Conservation (phyloP, 2,797 vertebrate species). For the Novumbra hubbsi region DNA sequence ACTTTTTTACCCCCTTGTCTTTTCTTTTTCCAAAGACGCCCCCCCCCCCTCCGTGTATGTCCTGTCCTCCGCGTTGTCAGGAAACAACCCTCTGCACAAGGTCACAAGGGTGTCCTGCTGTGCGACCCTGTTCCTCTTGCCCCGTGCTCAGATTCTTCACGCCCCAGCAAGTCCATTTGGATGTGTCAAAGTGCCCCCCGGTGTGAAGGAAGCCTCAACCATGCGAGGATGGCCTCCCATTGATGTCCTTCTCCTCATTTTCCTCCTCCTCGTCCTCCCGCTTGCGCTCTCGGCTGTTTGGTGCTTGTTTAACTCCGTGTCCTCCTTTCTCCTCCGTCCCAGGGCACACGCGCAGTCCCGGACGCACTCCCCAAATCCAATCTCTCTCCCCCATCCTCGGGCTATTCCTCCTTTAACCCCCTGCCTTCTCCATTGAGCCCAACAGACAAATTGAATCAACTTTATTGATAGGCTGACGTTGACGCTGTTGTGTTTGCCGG, state of each 20-base stretch:
- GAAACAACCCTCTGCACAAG: not conserved
- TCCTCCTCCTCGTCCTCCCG: constrained; percentile 6
- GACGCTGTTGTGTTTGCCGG: constrained; percentile 11
- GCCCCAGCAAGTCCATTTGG: constrained; percentile 9
- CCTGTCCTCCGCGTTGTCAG: not conserved
- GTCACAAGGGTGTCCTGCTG: not conserved
- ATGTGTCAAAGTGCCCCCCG: not conserved
- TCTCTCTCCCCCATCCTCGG: constrained; percentile 14
- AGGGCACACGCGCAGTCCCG: no score
- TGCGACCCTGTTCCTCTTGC: not conserved
- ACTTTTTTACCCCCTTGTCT: not conserved
- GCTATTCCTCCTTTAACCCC: constrained; percentile 20
- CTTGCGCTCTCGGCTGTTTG: not conserved
- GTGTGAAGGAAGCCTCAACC: not conserved
- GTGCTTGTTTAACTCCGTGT: not conserved
- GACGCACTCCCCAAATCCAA: constrained; percentile 20
- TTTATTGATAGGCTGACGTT: constrained; percentile 20
- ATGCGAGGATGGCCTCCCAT: not conserved
- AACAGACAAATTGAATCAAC: constrained; percentile 35
- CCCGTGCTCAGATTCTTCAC: not conserved
- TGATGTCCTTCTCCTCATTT: not conserved
- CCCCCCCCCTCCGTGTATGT: not conserved
- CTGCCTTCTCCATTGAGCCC: constrained; percentile 14
- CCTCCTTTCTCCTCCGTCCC: not conserved
- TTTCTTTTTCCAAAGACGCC: not conserved